Evolutionary conservation across 2,888 invertebrate species (phyloP).

Genomic region (Eristalinus aeneus): DNA sequence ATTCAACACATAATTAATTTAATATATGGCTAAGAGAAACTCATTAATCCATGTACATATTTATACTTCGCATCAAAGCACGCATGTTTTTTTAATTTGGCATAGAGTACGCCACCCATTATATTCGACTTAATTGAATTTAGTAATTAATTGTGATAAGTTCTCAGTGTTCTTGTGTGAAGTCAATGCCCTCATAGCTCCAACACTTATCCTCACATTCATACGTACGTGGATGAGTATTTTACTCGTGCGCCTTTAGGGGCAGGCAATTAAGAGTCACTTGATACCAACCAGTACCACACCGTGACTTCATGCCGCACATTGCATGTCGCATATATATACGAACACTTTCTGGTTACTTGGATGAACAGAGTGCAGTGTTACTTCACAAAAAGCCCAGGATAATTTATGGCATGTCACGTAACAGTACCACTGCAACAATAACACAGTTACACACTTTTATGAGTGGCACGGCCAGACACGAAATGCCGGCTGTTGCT

Average conservation of each 20-base stretch:
- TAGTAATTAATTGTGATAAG: slow-evolving; percentile 5
- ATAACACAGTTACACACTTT: slow-evolving; percentile 61
- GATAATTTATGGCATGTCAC: slow-evolving; percentile 65
- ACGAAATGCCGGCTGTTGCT: slow-evolving; percentile 43
- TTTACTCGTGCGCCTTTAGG: slow-evolving; percentile 24
- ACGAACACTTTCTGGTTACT: neutral
- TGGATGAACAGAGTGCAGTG: slow-evolving; percentile 3
- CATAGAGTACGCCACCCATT: neutral
- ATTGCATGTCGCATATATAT: slow-evolving; percentile 34
- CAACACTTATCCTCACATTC: slow-evolving; percentile 5
- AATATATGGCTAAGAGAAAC: too few species aligned
- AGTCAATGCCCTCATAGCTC: slow-evolving; percentile 21
- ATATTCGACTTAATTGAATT: neutral
- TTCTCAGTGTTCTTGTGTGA: neutral
- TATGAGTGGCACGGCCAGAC: slow-evolving; percentile 8
- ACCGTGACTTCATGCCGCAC: slow-evolving; percentile 32
- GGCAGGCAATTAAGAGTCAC: slow-evolving; percentile 42
- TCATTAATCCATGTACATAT: neutral
- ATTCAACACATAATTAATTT: too few species aligned
- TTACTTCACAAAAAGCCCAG: slow-evolving; percentile 34
- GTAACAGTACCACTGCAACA: slow-evolving; percentile 59
- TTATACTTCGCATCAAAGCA: neutral
- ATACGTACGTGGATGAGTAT: neutral
- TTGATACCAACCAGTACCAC: slow-evolving; percentile 4
- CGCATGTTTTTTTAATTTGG: too few species aligned